Conservation (phyloP, 2,888 invertebrate genomes). For the Sabatieria punctata region DNA sequence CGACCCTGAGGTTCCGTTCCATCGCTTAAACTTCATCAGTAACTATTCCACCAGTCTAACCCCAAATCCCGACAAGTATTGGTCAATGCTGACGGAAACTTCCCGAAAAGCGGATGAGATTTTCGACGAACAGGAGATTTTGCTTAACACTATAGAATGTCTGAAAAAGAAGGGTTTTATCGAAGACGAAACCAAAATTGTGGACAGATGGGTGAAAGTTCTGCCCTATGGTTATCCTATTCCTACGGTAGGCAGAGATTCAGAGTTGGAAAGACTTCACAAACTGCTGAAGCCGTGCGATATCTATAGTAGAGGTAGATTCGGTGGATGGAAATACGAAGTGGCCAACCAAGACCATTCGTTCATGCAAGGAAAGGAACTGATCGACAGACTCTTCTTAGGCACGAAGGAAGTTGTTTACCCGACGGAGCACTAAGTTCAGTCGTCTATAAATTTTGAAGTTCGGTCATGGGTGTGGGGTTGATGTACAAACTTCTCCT, state of each 20-base stretch:
- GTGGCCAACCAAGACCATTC: conserved; percentile 32
- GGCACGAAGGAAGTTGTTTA: too few relatives aligned
- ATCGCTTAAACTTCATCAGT: conserved; percentile 26
- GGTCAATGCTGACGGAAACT: conserved; percentile 30
- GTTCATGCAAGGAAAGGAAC: conserved; percentile 28
- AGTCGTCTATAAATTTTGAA: too few relatives aligned
- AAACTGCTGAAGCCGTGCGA: conserved; percentile 19
- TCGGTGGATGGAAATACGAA: too few relatives aligned
- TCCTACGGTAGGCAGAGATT: conserved; percentile 24
- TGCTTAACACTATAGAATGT: conserved; percentile 21
- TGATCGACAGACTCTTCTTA: conserved; percentile 24
- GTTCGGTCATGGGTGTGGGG: too few relatives aligned
- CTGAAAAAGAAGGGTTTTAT: conserved; percentile 26
- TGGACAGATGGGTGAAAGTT: too few relatives aligned
- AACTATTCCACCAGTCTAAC: too few relatives aligned
- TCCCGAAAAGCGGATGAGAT: conserved; percentile 23
- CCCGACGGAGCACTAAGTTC: too few relatives aligned
- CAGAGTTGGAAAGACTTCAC: conserved; percentile 25
- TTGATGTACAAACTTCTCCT: too few relatives aligned
- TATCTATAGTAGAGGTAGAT: conserved; percentile 28
- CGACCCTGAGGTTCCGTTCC: conserved; percentile 27
- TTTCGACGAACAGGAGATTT: conserved; percentile 22
- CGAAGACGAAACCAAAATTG: too few relatives aligned
- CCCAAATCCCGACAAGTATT: conserved; percentile 24
- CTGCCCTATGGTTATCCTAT: conserved; percentile 30